Evolutionary conservation across 1,140 invertebrate genomes (phyloP), one percentile per base, ranked within the genome.

Genomic region (Dryas iulia): DNA sequence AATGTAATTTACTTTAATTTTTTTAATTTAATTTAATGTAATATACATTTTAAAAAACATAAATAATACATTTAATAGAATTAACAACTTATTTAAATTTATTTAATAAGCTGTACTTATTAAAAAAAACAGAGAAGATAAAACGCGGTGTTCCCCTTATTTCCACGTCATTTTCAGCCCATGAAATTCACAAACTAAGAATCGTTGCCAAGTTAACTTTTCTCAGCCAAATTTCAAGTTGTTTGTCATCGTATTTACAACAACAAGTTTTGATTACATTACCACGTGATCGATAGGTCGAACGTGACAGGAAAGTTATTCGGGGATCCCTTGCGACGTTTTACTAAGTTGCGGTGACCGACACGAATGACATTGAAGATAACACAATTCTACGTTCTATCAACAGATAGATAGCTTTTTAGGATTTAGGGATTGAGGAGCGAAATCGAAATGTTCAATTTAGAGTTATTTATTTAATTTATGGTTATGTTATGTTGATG

Each of bases 201-300:
- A 56, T 56, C 33, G 0, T 56, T 7, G 25, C 0, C 53, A 56
- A 56, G 11, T 26, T 26, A 25, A 24, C 39, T 56, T n/a, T 18
- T 56, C 11, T 56, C 1, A 56, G 12, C 4, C n/a, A 26, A 56
- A 33, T 59, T 66, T 14, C 24, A 14, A 26, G 35, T 59, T 66
- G 57, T 66, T 66, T 66, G 57, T 66, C 35, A 59, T 12, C 18
- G 31, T 57, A 39, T 59, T 25, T 24, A 66, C 26, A 56, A 66
- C 57, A 66, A 66, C 56, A 66, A 66, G 35, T 59, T 39, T 53
- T 66, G 64, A 66, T 59, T 66, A 66, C 64, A 66, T 66, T 66
- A 59, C 64, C 33, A 18, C 56, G 56, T 66, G 64, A 66, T 66
- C 64, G 64, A 66, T 66, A 59, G 33, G 57, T 59, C 57, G 26